phyloP scores from a whole-genome alignment of 2,888 invertebrate species.

The Cataglyphis cursor region DNA sequence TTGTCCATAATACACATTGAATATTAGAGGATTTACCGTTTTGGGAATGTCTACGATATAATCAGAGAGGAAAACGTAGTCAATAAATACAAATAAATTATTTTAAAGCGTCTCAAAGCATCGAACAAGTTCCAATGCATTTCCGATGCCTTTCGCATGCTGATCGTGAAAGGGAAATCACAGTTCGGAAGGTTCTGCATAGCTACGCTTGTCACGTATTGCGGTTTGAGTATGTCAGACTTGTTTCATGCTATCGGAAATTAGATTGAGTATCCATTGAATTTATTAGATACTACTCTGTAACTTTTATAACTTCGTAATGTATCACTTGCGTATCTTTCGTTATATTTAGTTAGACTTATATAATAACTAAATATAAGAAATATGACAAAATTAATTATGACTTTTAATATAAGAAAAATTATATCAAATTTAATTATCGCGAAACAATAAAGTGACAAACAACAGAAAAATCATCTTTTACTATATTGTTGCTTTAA shows the following conservation, averaged over 20 bases:
- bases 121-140: neutral
- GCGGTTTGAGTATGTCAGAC: neutral
- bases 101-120: neutral
- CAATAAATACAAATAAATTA: conserved; percentile 1
- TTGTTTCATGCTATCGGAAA: neutral
- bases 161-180: conserved; percentile 20
- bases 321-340: neutral
- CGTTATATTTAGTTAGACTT: neutral
- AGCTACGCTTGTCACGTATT: conserved; percentile 49
- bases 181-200: neutral
- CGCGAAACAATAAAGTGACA: neutral
- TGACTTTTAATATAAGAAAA: neutral
- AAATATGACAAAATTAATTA: neutral
- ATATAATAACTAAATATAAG: neutral
- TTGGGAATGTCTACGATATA: neutral
- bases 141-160: conserved; percentile 8
- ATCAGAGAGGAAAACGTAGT: neutral
- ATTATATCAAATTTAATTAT: neutral
- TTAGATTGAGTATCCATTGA: conserved; percentile 41
- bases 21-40: neutral
- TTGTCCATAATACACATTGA: neutral
- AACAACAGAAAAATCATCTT: neutral
- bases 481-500: neutral
- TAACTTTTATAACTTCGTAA: conserved; percentile 18
- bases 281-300: conserved; percentile 27